A percentile compares a stretch with the other conserved stretches of the same genome.
These are phyloP conservation scores for Trichomycterus rosablanca DNA, from an alignment of 2,113 vertebrate species.

Conservation along the genomic window DNA sequence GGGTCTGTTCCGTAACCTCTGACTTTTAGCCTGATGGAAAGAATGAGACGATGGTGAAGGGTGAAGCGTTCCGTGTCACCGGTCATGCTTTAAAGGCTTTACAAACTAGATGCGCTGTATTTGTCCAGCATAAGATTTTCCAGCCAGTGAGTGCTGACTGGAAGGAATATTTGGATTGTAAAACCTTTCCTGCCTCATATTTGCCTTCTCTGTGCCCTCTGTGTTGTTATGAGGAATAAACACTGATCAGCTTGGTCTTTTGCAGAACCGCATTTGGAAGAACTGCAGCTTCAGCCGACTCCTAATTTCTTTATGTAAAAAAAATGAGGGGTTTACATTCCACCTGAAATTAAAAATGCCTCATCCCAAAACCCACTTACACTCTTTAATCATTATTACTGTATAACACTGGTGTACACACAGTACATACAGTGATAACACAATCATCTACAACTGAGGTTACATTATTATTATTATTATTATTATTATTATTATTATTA, in stretches of 20 bases:
- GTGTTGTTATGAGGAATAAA: constrained; percentile 22
- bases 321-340: too few species aligned
- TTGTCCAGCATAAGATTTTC: constrained; percentile 44
- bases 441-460: too few species aligned
- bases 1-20: constrained; percentile 44
- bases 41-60: constrained; percentile 58
- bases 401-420: too few species aligned
- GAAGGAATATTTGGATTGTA: constrained; percentile 14
- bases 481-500: too few species aligned
- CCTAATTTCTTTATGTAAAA: too few species aligned
- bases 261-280: not conserved
- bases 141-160: constrained; percentile 36
- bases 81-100: constrained; percentile 55
- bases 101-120: constrained; percentile 31
- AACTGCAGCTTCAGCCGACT: too few species aligned
- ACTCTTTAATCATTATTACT: too few species aligned
- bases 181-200: constrained; percentile 6
- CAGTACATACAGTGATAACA: too few species aligned
- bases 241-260: not conserved
- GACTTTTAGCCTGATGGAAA: constrained; percentile 66
- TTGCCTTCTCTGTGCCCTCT: not conserved
- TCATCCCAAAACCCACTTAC: too few species aligned
- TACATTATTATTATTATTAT: too few species aligned
- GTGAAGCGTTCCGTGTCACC: constrained; percentile 52
- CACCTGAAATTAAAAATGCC: too few species aligned